Conservation (phyloP, 2,113 vertebrate genomes). For the Heloderma charlesbogerti region DNA sequence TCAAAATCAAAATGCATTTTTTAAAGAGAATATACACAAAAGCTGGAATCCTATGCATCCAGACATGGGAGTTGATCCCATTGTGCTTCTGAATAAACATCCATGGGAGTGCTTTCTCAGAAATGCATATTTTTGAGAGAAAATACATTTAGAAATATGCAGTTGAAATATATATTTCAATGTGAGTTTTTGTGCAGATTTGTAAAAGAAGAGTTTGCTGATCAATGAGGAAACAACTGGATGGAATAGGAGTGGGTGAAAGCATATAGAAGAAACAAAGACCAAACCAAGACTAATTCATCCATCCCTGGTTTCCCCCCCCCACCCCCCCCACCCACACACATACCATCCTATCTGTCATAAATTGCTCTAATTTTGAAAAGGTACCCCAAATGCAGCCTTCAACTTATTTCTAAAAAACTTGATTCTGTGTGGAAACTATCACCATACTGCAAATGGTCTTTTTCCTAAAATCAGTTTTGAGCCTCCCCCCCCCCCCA, state of each 20-base stretch:
- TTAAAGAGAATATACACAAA: background rate
- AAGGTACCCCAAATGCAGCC: conserved; percentile 29
- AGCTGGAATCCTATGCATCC: background rate
- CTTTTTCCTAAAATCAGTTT: conserved; percentile 81
- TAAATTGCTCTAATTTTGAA: conserved; percentile 38
- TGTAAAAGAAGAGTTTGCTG: background rate
- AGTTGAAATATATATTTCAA: background rate
- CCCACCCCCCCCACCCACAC: background rate
- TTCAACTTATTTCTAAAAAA: conserved; percentile 50
- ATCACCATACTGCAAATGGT: conserved; percentile 71
- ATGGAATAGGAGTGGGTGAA: background rate
- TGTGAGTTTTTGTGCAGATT: background rate
- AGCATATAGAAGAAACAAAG: background rate
- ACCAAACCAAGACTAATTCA: background rate
- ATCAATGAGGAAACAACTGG: background rate
- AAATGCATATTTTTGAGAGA: background rate
- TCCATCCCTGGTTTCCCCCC: background rate
- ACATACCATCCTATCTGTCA: background rate
- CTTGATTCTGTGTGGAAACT: conserved; percentile 49
- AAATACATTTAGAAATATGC: background rate
- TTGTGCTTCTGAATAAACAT: background rate
- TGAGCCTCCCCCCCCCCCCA: conserved; percentile 70
- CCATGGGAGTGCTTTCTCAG: background rate
- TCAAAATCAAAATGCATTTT: background rate
- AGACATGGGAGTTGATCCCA: background rate